phyloP scores from a whole-genome alignment of 37 sponge, comb jelly and placozoan genomes.

The Cladorhizidae sp. region DNA sequence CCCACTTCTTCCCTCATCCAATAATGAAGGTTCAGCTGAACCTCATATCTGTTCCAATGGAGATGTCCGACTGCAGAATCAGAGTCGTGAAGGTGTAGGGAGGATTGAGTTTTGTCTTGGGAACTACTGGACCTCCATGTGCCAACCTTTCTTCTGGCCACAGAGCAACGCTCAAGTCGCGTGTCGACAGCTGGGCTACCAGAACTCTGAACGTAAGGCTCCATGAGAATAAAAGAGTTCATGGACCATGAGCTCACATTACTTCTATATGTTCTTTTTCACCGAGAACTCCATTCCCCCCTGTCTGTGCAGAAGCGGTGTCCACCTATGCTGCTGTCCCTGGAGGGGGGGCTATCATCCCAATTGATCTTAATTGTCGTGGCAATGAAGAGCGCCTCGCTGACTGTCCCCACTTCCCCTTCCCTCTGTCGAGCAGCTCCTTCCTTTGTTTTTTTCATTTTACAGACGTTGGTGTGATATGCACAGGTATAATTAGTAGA shows the following conservation, averaged over 20 bases:
- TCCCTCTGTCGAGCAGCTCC: not conserved
- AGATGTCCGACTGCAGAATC: not conserved
- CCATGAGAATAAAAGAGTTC: too few relatives aligned
- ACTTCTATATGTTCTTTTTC: not conserved
- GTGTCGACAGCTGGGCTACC: constrained; percentile 11
- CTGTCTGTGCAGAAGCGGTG: not conserved
- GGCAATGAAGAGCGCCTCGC: not conserved
- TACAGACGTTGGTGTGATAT: not conserved
- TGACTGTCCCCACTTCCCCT: constrained; percentile 17
- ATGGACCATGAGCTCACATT: too few relatives aligned
- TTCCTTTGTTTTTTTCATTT: not conserved
- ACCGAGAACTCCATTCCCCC: not conserved
- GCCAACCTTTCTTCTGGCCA: not conserved
- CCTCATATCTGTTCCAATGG: not conserved
- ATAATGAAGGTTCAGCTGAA: too few relatives aligned
- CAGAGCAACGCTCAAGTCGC: not conserved
- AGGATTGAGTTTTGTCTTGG: constrained; percentile 2
- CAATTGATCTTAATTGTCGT: not conserved
- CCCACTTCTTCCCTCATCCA: too few relatives aligned
- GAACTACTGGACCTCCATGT: not conserved
- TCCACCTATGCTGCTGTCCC: not conserved
- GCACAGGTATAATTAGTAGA: not conserved
- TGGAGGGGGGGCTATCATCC: not conserved
- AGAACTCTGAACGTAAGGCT: too few relatives aligned
- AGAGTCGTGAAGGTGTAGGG: not conserved